A percentile compares a stretch with the other conserved stretches of the same genome.
Conservation (phyloP, 2,888 invertebrate species). For the Congeria kusceri region DNA sequence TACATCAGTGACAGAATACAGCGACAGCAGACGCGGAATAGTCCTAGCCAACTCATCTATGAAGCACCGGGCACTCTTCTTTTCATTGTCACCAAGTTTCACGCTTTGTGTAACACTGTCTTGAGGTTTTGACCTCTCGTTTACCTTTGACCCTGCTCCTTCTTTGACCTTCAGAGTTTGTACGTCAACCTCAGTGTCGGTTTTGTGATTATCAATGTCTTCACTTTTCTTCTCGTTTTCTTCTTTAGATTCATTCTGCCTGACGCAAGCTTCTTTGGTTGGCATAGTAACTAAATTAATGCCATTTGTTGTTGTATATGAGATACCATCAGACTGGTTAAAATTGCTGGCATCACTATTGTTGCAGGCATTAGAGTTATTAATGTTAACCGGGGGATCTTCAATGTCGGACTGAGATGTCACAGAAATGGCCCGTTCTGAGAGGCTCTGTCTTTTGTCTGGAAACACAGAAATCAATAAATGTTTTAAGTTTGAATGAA, state of each 20-base stretch:
- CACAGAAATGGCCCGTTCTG: slow-evolving; percentile 35
- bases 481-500: too few species aligned
- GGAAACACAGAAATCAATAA: slow-evolving; percentile 11
- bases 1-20: slow-evolving; percentile 92
- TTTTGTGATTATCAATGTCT: not conserved
- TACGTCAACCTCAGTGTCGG: not conserved
- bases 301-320: too few species aligned
- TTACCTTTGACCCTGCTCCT: not conserved
- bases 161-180: not conserved
- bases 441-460: slow-evolving; percentile 19
- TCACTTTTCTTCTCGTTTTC: not conserved
- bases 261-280: too few species aligned
- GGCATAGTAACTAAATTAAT: too few species aligned
- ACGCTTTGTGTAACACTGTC: not conserved
- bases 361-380: slow-evolving; percentile 8
- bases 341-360: slow-evolving; percentile 1
- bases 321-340: not conserved
- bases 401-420: slow-evolving; percentile 40
- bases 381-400: not conserved
- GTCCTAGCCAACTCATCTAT: slow-evolving; percentile 91
- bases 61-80: slow-evolving; percentile 86
- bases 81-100: not conserved
- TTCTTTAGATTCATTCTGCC: too few species aligned
- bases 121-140: not conserved
- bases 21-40: slow-evolving; percentile 91